phyloP scores from a whole-genome alignment of 2,888 invertebrate species.

The Cheiracanthium punctorium region DNA sequence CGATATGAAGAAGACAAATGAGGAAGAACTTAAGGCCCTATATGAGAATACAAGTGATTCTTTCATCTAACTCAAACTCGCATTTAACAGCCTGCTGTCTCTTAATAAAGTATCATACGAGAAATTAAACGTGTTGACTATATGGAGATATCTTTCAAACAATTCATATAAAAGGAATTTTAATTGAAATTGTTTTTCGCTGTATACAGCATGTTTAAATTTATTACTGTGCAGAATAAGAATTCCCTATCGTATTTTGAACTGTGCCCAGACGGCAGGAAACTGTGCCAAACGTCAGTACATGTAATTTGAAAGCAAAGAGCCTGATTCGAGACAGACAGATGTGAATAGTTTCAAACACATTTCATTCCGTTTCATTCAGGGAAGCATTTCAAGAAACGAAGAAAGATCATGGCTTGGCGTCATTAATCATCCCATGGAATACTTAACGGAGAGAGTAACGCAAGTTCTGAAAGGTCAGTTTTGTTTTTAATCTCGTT shows the following conservation, averaged over 20 bases:
- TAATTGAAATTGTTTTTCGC: conserved; percentile 18
- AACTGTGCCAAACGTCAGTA: not conserved
- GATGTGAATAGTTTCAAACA: conserved; percentile 36
- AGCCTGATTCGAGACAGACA: conserved; percentile 3
- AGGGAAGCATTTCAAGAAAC: conserved; percentile 4
- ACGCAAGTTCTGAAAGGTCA: too few relatives aligned
- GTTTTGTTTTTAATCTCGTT: too few relatives aligned
- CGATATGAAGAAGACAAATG: too few relatives aligned
- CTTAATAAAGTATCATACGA: too few relatives aligned
- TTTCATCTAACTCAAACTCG: too few relatives aligned
- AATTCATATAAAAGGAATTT: not conserved
- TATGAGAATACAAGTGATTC: too few relatives aligned
- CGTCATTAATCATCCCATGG: conserved; percentile 3
- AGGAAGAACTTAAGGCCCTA: too few relatives aligned
- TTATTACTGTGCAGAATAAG: not conserved
- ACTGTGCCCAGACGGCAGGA: conserved; percentile 1
- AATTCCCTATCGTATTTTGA: not conserved
- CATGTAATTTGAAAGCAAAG: not conserved
- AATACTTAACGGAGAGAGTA: not conserved
- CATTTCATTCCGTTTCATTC: conserved; percentile 32
- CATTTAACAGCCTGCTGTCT: too few relatives aligned
- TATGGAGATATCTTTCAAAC: too few relatives aligned
- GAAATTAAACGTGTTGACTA: too few relatives aligned
- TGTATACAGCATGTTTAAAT: not conserved
- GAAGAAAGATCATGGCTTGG: not conserved